phyloP scores from a whole-genome alignment of 2,797 vertebrate genomes.

The Typhlichthys eigenmanni region DNA sequence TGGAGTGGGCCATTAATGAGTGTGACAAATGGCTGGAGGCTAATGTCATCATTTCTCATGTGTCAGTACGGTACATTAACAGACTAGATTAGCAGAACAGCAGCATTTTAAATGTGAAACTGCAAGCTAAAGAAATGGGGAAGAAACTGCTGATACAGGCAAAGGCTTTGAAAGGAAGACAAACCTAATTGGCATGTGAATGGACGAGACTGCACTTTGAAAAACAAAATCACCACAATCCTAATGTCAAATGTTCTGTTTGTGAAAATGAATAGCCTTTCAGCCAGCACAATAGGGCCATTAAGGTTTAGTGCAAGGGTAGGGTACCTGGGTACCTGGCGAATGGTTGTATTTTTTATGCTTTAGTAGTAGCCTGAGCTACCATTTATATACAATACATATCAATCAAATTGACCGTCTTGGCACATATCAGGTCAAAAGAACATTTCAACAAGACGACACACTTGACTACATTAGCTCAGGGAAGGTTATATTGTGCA shows the following conservation, averaged over 20 bases:
- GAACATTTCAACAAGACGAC: not conserved
- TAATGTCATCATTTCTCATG: constrained; percentile 45
- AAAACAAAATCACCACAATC: constrained; percentile 8
- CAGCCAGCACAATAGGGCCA: constrained; percentile 51
- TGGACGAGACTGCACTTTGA: constrained; percentile 29
- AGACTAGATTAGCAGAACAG: constrained; percentile 18
- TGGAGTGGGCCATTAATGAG: constrained; percentile 24
- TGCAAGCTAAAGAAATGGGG: constrained; percentile 30
- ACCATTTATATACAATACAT: not conserved
- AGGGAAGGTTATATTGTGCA: constrained; percentile 24
- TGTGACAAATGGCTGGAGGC: constrained; percentile 24
- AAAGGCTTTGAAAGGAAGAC: constrained; percentile 29
- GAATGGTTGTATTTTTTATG: not conserved
- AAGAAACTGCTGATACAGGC: constrained; percentile 34
- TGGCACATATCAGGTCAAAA: constrained; percentile 35
- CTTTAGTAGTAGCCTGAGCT: not conserved
- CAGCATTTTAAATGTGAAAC: constrained; percentile 39
- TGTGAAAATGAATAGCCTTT: constrained; percentile 37
- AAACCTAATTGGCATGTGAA: constrained; percentile 38
- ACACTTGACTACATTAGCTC: not conserved
- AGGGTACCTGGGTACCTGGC: constrained; percentile 50
- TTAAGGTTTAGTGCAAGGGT: constrained; percentile 48
- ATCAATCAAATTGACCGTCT: not conserved
- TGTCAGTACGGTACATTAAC: constrained; percentile 49
- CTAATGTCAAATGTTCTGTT: constrained; percentile 13